Evolutionary conservation across 2,888 invertebrate genomes (phyloP).

Genomic region (Dilophus febrilis): DNA sequence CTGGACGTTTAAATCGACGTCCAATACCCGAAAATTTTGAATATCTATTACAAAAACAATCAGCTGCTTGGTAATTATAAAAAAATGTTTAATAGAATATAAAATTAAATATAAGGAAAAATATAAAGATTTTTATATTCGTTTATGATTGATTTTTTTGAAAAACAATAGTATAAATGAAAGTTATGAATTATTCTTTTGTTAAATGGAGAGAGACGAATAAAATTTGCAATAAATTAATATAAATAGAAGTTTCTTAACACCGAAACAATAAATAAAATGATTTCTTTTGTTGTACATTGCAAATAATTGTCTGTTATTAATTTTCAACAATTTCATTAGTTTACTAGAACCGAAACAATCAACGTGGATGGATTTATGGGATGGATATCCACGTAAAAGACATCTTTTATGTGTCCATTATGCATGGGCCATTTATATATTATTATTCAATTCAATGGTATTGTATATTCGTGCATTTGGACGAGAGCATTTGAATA

Average conservation of each 20-base stretch:
- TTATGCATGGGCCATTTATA: slow-evolving; percentile 25
- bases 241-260: no score
- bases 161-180: no score
- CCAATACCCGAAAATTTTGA: slow-evolving; percentile 23
- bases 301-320: no score
- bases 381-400: slow-evolving; percentile 21
- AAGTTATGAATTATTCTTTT: no score
- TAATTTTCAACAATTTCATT: no score
- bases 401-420: neutral
- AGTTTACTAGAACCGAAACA: slow-evolving; percentile 6
- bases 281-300: no score
- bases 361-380: slow-evolving; percentile 21
- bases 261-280: no score
- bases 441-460: slow-evolving; percentile 31
- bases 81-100: neutral
- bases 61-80: neutral
- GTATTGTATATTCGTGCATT: slow-evolving; percentile 31
- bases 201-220: no score
- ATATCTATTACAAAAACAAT: neutral
- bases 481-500: slow-evolving; percentile 28
- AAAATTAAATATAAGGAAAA: no score
- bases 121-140: no score
- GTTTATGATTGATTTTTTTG: no score
- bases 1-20: slow-evolving; percentile 24
- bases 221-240: no score